These are phyloP conservation scores for Gambusia yucatana DNA, from an alignment of 2,797 vertebrate species.

Conservation along the genomic window DNA sequence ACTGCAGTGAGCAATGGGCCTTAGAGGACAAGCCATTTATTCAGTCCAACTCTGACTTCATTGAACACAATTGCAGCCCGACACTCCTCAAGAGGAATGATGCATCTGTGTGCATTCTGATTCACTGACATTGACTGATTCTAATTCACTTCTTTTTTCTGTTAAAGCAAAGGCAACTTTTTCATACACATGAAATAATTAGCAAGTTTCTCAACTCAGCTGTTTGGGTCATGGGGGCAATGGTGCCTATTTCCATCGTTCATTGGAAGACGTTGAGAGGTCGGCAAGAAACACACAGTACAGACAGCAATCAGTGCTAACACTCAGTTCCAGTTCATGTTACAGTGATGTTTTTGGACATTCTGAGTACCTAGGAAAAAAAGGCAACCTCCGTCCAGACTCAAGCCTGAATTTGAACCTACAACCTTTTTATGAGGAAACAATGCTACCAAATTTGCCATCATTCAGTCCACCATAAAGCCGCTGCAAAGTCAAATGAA, in stretches of 20 bases:
- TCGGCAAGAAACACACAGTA: not conserved
- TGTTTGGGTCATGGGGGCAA: not conserved
- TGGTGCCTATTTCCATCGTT: not conserved
- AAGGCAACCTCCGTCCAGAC: not conserved
- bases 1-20: slow-evolving; percentile 13
- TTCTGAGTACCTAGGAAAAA: not conserved
- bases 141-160: not conserved
- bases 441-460: no score
- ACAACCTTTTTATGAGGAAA: no score
- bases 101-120: slow-evolving; percentile 49
- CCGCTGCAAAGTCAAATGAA: not conserved
- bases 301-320: not conserved
- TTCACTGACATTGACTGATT: slow-evolving; percentile 37
- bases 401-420: not conserved
- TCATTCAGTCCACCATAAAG: no score
- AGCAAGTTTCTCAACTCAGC: not conserved
- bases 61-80: slow-evolving; percentile 7
- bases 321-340: not conserved
- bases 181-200: not conserved
- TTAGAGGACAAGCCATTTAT: slow-evolving; percentile 25
- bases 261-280: not conserved
- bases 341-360: not conserved
- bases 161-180: not conserved
- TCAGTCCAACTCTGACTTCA: slow-evolving; percentile 29
- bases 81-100: slow-evolving; percentile 28